A percentile compares a stretch with the other conserved stretches of the same genome.
These are phyloP conservation scores for Porites cylindrica DNA, from an alignment of 92 coral and sea anemone species.

Conservation along the genomic window DNA sequence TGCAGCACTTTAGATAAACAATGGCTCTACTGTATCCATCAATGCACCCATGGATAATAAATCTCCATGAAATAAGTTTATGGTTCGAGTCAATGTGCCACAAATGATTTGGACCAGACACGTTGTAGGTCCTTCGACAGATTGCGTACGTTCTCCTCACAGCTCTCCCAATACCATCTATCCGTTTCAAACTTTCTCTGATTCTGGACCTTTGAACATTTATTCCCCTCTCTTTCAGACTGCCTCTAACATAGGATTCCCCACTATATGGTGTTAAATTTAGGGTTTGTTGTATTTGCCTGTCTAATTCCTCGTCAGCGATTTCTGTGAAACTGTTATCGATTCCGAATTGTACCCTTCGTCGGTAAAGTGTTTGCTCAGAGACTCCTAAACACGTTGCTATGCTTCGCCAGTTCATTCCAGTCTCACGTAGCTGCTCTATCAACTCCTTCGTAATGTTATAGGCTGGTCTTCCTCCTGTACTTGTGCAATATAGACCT, in stretches of 20 bases:
- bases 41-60: conserved; percentile 54
- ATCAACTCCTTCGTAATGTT: conserved; percentile 52
- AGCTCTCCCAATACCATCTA: conserved; percentile 78
- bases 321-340: conserved; percentile 64
- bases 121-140: conserved; percentile 65
- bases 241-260: conserved; percentile 71
- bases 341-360: conserved; percentile 64
- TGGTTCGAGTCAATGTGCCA: conserved; percentile 74
- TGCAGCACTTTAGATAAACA: conserved; percentile 53
- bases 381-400: conserved; percentile 53
- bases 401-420: conserved; percentile 69
- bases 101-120: conserved; percentile 64
- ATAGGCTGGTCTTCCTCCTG: conserved; percentile 67
- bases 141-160: conserved; percentile 60
- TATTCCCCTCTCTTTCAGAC: conserved; percentile 73
- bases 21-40: conserved; percentile 67
- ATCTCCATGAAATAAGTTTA: conserved; percentile 65
- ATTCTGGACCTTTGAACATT: conserved; percentile 69
- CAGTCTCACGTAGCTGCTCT: conserved; percentile 73
- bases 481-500: conserved; percentile 44
- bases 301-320: conserved; percentile 64
- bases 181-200: conserved; percentile 65
- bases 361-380: conserved; percentile 39
- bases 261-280: conserved; percentile 72
- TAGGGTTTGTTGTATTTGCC: conserved; percentile 54